Percentiles rank a stretch among this genome's conserved stretches.
Evolutionary conservation across 2,797 vertebrate species (phyloP).

Genomic region (Phaenicophaeus curvirostris): DNA sequence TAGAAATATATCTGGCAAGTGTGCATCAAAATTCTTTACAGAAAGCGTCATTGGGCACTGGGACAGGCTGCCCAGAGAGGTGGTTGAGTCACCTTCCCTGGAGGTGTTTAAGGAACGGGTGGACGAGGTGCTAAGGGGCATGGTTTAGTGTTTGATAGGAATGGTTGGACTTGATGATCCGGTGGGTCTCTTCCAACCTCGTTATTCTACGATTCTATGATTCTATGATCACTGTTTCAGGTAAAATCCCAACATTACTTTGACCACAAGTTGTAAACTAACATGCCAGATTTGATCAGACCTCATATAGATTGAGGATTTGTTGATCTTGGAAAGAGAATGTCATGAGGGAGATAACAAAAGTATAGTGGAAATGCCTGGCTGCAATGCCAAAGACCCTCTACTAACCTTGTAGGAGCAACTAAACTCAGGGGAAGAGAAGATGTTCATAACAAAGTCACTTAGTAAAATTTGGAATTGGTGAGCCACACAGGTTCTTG

Average conservation of each 20-base stretch:
- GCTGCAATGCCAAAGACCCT: background rate
- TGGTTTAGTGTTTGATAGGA: too few species aligned
- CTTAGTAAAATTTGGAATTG: background rate
- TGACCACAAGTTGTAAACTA: background rate
- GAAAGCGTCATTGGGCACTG: too few species aligned
- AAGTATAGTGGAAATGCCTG: background rate
- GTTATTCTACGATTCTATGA: too few species aligned
- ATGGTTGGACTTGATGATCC: too few species aligned
- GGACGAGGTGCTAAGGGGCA: too few species aligned
- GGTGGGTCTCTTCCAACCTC: too few species aligned
- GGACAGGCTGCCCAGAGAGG: too few species aligned
- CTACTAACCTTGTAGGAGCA: background rate
- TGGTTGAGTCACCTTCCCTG: too few species aligned
- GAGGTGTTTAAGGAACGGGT: too few species aligned
- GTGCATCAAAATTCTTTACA: too few species aligned
- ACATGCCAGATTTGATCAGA: background rate
- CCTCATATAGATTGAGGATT: rapidly evolving
- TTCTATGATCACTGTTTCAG: rapidly evolving
- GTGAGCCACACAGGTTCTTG: background rate
- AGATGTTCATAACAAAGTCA: background rate
- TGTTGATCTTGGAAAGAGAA: background rate
- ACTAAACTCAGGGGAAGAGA: background rate
- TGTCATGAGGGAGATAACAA: rapidly evolving
- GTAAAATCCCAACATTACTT: background rate
- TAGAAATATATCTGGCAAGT: background rate